Evolutionary conservation across 2,113 vertebrate genomes (phyloP).

Genomic region (Acrocephalus arundinaceus): DNA sequence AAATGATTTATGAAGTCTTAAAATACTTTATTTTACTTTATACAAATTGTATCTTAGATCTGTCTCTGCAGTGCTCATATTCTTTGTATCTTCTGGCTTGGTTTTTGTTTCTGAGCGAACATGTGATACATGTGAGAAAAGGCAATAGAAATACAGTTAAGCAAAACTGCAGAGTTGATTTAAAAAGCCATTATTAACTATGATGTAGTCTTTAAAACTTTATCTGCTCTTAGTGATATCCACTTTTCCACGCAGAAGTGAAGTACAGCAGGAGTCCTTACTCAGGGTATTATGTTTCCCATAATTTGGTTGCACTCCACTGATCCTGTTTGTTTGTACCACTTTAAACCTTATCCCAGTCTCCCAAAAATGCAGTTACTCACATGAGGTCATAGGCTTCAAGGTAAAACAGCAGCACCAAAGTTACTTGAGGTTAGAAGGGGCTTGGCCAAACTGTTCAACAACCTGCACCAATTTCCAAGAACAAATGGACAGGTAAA

Average conservation of each 20-base stretch:
- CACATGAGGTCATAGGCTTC: fast-evolving
- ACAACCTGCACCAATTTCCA: background rate
- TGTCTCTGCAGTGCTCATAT: background rate
- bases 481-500: background rate
- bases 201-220: background rate
- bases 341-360: background rate
- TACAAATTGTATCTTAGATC: background rate
- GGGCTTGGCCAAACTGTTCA: background rate
- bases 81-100: background rate
- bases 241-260: background rate
- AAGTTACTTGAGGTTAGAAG: background rate
- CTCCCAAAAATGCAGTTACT: background rate
- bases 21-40: background rate
- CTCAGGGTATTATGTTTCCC: background rate
- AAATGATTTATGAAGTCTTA: background rate
- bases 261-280: background rate
- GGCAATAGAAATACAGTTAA: background rate
- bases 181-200: background rate
- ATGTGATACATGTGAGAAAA: background rate
- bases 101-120: background rate
- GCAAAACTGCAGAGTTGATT: background rate
- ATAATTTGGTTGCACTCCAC: fast-evolving
- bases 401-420: background rate
- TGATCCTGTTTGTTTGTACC: background rate
- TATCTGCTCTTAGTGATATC: background rate